phyloP scores from a whole-genome alignment of 2,888 invertebrate genomes.

The Conus canariensis region DNA sequence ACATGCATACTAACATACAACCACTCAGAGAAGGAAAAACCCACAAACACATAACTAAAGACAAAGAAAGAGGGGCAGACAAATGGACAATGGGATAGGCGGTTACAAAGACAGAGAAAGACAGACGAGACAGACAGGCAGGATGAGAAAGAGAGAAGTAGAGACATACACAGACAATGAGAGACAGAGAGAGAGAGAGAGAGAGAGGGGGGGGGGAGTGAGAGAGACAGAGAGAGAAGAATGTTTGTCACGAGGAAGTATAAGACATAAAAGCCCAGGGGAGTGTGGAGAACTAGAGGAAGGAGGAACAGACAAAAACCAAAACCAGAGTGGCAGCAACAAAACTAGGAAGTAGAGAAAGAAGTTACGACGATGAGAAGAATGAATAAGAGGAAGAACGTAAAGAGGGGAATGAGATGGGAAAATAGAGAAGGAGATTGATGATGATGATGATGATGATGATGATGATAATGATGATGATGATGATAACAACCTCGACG shows the following conservation, averaged over 20 bases:
- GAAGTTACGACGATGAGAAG: too few species aligned
- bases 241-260: background rate
- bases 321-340: background rate
- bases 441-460: too few species aligned
- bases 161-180: background rate
- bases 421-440: too few species aligned
- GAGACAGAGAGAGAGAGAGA: background rate
- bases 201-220: background rate
- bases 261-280: background rate
- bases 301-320: background rate
- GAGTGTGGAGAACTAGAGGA: background rate
- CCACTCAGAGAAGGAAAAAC: too few species aligned
- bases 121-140: background rate
- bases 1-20: too few species aligned
- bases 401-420: too few species aligned
- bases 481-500: too few species aligned
- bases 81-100: too few species aligned
- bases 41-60: too few species aligned
- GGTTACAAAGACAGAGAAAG: background rate
- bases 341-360: background rate
- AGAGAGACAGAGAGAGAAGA: background rate
- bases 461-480: too few species aligned
- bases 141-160: background rate
- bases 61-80: too few species aligned
- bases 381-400: too few species aligned